Conservation (phyloP, 2,888 invertebrate species). For the Muscina levida region DNA sequence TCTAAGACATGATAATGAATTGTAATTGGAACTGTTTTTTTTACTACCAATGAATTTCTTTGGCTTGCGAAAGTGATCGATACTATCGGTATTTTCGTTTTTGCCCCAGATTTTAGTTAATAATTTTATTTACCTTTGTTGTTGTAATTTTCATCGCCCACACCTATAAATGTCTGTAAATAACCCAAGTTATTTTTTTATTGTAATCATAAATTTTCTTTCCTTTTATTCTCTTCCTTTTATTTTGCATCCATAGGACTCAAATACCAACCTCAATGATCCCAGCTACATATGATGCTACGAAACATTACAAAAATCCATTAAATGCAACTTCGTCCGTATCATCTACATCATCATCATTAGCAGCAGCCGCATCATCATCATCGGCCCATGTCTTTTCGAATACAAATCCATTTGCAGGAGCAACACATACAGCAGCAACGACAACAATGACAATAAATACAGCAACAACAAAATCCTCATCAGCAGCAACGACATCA, state of each 20-base stretch:
- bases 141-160: conserved; percentile 3
- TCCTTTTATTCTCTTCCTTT: background rate
- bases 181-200: background rate
- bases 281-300: conserved; percentile 61
- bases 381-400: background rate
- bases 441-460: conserved; percentile 69
- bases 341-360: conserved; percentile 50
- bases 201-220: background rate
- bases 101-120: too few relatives aligned
- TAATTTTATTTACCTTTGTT: too few relatives aligned
- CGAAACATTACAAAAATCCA: conserved; percentile 62
- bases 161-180: conserved; percentile 14
- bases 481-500: conserved; percentile 68
- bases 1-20: too few relatives aligned
- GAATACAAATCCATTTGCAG: conserved; percentile 37
- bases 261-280: conserved; percentile 68
- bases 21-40: too few relatives aligned
- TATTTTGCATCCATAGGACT: conserved; percentile 65
- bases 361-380: conserved; percentile 29
- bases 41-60: too few relatives aligned
- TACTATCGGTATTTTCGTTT: too few relatives aligned
- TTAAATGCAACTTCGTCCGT: conserved; percentile 56
- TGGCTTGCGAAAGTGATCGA: too few relatives aligned
- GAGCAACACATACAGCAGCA: conserved; percentile 68
- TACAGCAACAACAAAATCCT: conserved; percentile 65